These are phyloP conservation scores for Cheilosia urbana DNA, from an alignment of 2,888 invertebrate species.

Conservation along the genomic window DNA sequence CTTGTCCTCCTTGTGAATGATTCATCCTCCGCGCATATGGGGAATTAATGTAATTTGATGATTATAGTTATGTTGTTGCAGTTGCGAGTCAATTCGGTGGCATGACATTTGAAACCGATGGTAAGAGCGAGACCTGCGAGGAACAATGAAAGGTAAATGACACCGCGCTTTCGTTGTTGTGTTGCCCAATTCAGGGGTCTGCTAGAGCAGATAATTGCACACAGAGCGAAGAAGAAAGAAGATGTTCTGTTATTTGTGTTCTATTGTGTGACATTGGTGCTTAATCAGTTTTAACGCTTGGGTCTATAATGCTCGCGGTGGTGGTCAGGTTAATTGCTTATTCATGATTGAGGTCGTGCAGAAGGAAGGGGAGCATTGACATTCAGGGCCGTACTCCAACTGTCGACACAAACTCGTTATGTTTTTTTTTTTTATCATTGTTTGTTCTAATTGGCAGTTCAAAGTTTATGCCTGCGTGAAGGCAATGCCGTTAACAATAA, in stretches of 20 bases:
- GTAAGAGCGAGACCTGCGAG: slow-evolving; percentile 6
- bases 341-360: slow-evolving; percentile 39
- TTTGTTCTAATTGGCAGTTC: too few species aligned
- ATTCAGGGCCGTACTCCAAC: too few species aligned
- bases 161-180: slow-evolving; percentile 17
- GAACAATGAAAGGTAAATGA: slow-evolving; percentile 39
- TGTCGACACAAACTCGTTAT: too few species aligned
- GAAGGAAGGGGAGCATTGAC: slow-evolving; percentile 13
- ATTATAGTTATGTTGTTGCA: slow-evolving; percentile 63
- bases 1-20: slow-evolving; percentile 40
- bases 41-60: slow-evolving; percentile 68
- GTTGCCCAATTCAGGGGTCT: slow-evolving; percentile 49
- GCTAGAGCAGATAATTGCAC: slow-evolving; percentile 63
- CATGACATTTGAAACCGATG: slow-evolving; percentile 50
- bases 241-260: slow-evolving; percentile 34
- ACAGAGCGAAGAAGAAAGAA: neutral
- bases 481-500: too few species aligned
- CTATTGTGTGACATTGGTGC: slow-evolving; percentile 45
- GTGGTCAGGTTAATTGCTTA: slow-evolving; percentile 43
- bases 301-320: neutral
- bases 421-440: too few species aligned
- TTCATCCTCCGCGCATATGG: slow-evolving; percentile 29
- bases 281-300: slow-evolving; percentile 51
- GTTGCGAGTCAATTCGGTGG: slow-evolving; percentile 31
- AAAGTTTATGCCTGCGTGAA: too few species aligned